Percentiles rank a stretch among this genome's conserved stretches.
phyloP scores from a whole-genome alignment of 2,888 invertebrate genomes.

The Erebia palarica region DNA sequence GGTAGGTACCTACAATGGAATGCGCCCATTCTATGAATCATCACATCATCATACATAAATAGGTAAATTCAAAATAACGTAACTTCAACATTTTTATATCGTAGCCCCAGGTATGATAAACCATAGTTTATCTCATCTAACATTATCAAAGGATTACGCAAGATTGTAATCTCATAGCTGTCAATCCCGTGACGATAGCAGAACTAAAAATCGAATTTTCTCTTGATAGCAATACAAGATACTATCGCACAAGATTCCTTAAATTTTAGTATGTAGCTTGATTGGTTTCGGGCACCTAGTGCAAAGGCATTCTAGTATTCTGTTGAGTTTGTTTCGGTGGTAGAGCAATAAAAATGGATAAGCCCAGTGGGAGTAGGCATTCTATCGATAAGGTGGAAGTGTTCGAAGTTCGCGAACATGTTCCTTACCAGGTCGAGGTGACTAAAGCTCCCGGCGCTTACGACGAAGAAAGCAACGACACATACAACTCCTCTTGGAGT shows the following conservation, averaged over 20 bases:
- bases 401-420: conserved; percentile 74
- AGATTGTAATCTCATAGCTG: conserved; percentile 68
- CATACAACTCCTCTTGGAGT: conserved; percentile 63
- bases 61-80: neutral
- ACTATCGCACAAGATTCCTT: conserved; percentile 33
- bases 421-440: conserved; percentile 73
- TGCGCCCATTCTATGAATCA: neutral
- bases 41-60: neutral
- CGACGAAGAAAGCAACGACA: conserved; percentile 69
- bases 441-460: conserved; percentile 68
- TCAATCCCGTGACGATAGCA: conserved; percentile 62
- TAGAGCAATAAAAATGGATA: conserved; percentile 61
- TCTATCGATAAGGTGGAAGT: conserved; percentile 71
- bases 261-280: conserved; percentile 29
- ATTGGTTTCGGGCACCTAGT: conserved; percentile 27
- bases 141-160: conserved; percentile 66
- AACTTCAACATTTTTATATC: conserved; percentile 22
- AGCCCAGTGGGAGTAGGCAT: conserved; percentile 71
- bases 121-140: conserved; percentile 54
- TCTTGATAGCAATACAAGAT: conserved; percentile 56
- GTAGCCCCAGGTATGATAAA: conserved; percentile 51
- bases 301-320: conserved; percentile 27
- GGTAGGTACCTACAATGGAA: neutral
- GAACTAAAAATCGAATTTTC: conserved; percentile 56
- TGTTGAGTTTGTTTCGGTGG: conserved; percentile 6